These are phyloP conservation scores for Percopsis transmontana DNA, from an alignment of 2,113 vertebrate genomes.

Conservation along the genomic window DNA sequence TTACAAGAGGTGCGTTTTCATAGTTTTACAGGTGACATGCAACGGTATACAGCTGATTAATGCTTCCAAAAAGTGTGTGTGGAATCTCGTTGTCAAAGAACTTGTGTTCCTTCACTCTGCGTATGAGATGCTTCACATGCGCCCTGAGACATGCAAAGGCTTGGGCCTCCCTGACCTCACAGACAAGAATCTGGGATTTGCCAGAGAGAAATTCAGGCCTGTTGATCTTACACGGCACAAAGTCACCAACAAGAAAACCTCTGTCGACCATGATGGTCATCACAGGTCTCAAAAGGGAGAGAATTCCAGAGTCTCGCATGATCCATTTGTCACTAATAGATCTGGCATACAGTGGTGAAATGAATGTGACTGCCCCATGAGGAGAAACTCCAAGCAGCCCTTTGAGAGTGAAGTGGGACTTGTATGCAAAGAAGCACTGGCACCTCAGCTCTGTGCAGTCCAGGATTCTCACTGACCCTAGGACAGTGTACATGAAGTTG, in stretches of 20 bases:
- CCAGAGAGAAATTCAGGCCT: conserved; percentile 7
- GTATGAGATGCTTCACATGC: conserved; percentile 10
- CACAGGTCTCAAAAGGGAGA: too few relatives aligned
- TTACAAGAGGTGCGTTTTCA: too few relatives aligned
- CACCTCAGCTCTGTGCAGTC: too few relatives aligned
- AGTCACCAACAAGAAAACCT: conserved; percentile 13
- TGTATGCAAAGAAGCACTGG: background rate
- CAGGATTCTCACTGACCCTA: conserved; percentile 5
- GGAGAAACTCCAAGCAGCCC: background rate
- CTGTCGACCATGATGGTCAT: conserved; percentile 21
- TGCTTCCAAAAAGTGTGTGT: too few relatives aligned
- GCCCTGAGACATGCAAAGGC: conserved; percentile 11
- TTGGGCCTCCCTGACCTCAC: too few relatives aligned
- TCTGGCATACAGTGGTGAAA: conserved; percentile 10
- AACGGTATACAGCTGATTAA: too few relatives aligned
- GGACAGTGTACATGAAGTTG: conserved; percentile 5
- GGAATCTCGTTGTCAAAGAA: too few relatives aligned
- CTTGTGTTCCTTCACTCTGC: conserved; percentile 1
- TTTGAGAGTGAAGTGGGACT: background rate
- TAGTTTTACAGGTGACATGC: too few relatives aligned
- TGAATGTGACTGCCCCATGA: too few relatives aligned
- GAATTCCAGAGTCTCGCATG: too few relatives aligned
- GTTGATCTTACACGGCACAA: conserved; percentile 23
- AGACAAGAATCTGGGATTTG: conserved; percentile 4
- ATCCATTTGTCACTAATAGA: conserved; percentile 31